phyloP scores from a whole-genome alignment of 2,888 invertebrate genomes.

The Chromoteleia sp. region DNA sequence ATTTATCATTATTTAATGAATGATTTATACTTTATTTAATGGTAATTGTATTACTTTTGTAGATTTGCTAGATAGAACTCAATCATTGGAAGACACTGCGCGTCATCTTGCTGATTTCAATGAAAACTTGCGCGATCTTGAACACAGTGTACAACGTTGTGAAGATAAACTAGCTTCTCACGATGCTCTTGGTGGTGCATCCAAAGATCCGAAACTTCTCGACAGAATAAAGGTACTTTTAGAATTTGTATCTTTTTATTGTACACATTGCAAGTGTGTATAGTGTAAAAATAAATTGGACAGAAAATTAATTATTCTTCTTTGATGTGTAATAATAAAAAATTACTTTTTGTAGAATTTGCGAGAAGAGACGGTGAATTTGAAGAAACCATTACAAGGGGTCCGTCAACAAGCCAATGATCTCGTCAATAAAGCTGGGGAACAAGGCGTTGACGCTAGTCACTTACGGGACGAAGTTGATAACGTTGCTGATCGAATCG shows the following conservation, averaged over 20 bases:
- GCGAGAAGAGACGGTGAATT: slow-evolving; percentile 91
- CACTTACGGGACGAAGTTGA: slow-evolving; percentile 92
- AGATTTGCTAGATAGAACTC: slow-evolving; percentile 90
- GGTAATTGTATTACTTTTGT: slow-evolving; percentile 69
- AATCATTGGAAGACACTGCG: slow-evolving; percentile 93
- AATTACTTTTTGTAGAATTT: slow-evolving; percentile 84
- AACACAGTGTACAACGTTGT: slow-evolving; percentile 93
- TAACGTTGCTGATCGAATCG: slow-evolving; percentile 90
- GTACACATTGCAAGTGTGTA: too few relatives aligned
- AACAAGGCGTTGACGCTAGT: slow-evolving; percentile 91
- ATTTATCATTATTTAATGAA: slow-evolving; percentile 14
- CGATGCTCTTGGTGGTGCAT: slow-evolving; percentile 90
- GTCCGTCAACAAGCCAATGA: slow-evolving; percentile 90
- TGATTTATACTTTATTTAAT: not conserved
- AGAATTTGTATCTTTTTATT: not conserved
- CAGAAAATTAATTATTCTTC: too few relatives aligned
- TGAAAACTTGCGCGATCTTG: slow-evolving; percentile 93
- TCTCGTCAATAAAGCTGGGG: slow-evolving; percentile 90
- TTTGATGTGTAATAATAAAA: not conserved
- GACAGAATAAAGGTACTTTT: slow-evolving; percentile 91
- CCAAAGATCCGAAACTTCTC: slow-evolving; percentile 92
- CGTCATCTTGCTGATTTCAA: slow-evolving; percentile 93
- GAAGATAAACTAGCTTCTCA: slow-evolving; percentile 93
- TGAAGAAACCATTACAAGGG: slow-evolving; percentile 90
- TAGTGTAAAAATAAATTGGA: too few relatives aligned